Base-by-base conservation (phyloP, 2,113 vertebrate species). In the Boleophthalmus pectinirostris region DNA sequence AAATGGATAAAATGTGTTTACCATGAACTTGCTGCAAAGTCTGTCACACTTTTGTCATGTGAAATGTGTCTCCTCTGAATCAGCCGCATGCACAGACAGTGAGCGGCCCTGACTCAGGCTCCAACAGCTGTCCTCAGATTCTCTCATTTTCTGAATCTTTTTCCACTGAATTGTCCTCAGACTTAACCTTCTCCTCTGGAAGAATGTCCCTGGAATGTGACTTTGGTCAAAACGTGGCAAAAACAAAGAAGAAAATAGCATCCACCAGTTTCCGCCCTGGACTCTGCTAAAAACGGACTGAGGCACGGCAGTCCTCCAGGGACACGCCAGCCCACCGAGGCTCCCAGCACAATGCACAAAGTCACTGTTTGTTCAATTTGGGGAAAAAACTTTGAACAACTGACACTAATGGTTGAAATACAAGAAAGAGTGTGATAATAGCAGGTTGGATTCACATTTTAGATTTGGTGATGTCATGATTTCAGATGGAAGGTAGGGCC, bases 141-240 rank as follows among this genome's bases (percentile, higher is more conserved):
- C 72, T 79, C 43, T 53, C 1, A 29, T 54, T 9, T 15, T 68
- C 64, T 82, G 72, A 68, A 64, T 79, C 7, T n/a, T 58, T 58
- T 72, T 77, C 75, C 84, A 77, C 21, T 33, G 60, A 80, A 56
- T 70, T 74, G 84, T 73, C 29, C 68, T 70, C 73, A 49, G 57
- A 3, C 68, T 38, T 54, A 67, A 78, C 75, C 69, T 81, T 86
- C 73, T 21, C 73, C 81, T 84, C 47, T 7, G 16, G 57, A 82
- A 68, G 79, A 83, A 84, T 84, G 56, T 80, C 66, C 3, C 53
- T 85, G 79, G 88, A 91, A 93, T 89, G 86, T 47, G 56, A 68
- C 75, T 79, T 89, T 87, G 90, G 88, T 89, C 77, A 47, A 76
- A 82, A 90, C 21, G 73, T 77, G 80, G 83, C 75, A 82, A 85